Base-by-base conservation (phyloP, 2,888 invertebrate species). In the Ormia ochracea region DNA sequence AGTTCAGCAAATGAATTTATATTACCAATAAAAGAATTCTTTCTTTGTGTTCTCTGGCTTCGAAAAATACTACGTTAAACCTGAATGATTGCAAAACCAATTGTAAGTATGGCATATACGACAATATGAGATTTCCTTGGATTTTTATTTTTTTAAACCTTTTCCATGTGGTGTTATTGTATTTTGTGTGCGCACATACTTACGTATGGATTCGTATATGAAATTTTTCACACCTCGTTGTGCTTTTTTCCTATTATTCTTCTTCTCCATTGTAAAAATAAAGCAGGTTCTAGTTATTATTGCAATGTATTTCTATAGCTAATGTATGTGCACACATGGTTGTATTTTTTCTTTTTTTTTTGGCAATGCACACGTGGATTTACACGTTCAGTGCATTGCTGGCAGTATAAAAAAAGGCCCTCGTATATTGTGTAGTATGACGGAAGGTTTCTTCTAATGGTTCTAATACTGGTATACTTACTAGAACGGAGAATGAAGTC, bases 181-280 rank as follows among this genome's bases (percentile, higher is more conserved):
- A 50, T 76, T 75, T 69, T 61, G n/a, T n/a, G n/a, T n/a, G n/a
- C n/a, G n/a, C n/a, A n/a, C n/a, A n/a, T n/a, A n/a, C n/a, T n/a
- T n/a, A n/a, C n/a, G n/a, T n/a, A n/a, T n/a, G n/a, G n/a, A n/a
- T n/a, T n/a, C n/a, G n/a, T n/a, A 61, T 61, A 52, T 61, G 75
- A 69, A 70, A 76, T 48, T 72, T 41, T 76, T 72, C 61, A 66
- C 76, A 80, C 80, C 63, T 76, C 76, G 61, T 56, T 76, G 54
- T 69, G 45, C 33, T 45, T 54, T 66, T 61, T 66, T 59, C 19
- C 9, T 48, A 59, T 52, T 66, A 10, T 36, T 45, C 28, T 19
- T 43, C n/a, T 36, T n/a, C 36, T 21, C 14, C 63, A 10, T 63
- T 54, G 19, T 50, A 2, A 50, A 66, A 12, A 50, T 52, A 19